phyloP scores from a whole-genome alignment of 2,113 vertebrate species.

The Cacatua alba region DNA sequence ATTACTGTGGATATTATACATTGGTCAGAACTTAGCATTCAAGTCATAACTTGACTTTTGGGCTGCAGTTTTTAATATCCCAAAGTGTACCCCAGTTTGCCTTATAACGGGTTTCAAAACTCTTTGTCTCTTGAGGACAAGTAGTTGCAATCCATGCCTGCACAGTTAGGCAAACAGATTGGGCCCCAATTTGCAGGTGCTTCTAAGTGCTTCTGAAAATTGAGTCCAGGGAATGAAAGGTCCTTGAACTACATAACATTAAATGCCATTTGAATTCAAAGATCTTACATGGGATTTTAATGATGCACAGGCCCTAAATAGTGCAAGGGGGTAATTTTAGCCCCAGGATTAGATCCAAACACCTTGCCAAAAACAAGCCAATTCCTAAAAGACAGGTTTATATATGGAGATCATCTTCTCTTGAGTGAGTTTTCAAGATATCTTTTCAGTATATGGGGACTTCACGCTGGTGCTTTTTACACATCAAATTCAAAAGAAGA shows the following conservation, averaged over 20 bases:
- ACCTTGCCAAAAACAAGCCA: neutral
- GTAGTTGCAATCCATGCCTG: neutral
- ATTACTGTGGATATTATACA: neutral
- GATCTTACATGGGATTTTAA: neutral
- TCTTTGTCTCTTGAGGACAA: neutral
- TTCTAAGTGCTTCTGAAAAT: neutral
- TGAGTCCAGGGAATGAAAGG: neutral
- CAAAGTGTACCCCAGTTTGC: neutral
- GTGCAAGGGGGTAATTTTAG: neutral
- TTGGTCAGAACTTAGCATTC: neutral
- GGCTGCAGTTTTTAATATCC: neutral
- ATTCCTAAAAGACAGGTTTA: neutral
- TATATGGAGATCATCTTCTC: neutral
- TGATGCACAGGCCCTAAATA: neutral
- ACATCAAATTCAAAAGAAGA: neutral
- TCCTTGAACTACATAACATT: neutral
- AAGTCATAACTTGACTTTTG: neutral
- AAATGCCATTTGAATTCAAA: neutral
- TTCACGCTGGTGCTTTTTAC: neutral
- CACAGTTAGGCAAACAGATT: neutral
- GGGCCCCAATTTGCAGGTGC: neutral
- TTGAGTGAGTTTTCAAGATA: neutral
- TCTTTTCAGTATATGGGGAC: neutral
- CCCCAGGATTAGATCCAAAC: neutral
- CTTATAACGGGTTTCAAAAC: neutral